Evolutionary conservation across 2,113 vertebrate species (phyloP), one percentile per base, ranked within the genome.

Genomic region (Corythornis vintsioides): DNA sequence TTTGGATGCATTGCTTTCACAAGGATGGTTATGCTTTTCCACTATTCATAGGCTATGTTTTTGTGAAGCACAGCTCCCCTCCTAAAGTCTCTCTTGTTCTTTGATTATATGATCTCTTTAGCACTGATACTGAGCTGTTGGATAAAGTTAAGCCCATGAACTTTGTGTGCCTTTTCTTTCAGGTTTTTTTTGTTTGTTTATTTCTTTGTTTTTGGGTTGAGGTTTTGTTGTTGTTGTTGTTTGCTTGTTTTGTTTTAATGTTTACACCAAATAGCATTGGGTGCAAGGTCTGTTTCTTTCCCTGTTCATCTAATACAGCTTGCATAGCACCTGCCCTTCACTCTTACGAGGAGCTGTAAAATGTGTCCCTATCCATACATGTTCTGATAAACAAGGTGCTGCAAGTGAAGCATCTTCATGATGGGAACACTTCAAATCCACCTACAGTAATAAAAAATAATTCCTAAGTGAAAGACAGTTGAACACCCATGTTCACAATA

Each of bases 341-440:
- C n/a, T 57, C 83, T 63, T 9, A 47, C 0, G 6, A 83, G 56
- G 33, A 33, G 19, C 61, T 70, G 15, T 35, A 69, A 78, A 78
- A 73, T 0, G 0, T 18, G 55, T 40, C 31, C 60, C 33, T 61
- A 17, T 28, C 24, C 60, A 52, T 11, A 52, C 0, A 0, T 9
- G 8, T 60, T 59, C 40, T 59, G 11, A 29, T 33, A 75, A 55
- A 50, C 13, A 65, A 38, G 52, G 45, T 26, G 50, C 45, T 65
- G 22, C 5, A 24, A 59, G 43, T 74, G 43, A 56, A 31, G 17
- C 8, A 29, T 6, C 15, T 18, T 69, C 38, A 25, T 7, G 56
- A 63, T 33, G 29, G 24, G 35, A 25, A 64, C 8, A 19, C 33
- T 64, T 33, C 12, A 64, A 78, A 55, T 29, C 14, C 10, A 35